Conservation (phyloP, 35 echinoderm and acorn worm genomes). For the Chiridota heheva region DNA sequence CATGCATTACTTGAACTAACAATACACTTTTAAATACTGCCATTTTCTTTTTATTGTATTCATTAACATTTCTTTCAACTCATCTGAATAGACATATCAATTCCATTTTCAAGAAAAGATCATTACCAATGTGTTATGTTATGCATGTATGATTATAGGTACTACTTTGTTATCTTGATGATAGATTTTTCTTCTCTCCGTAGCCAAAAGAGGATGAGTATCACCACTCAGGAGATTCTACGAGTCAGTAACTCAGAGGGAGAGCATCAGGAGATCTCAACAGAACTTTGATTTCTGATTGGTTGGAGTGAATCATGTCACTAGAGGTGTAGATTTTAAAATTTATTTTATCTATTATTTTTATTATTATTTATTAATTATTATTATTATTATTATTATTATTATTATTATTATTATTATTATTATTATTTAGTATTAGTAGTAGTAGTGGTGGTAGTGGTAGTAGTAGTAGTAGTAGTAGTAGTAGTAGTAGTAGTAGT, state of each 20-base stretch:
- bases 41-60: no score
- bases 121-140: no score
- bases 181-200: no score
- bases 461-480: conserved; percentile 9
- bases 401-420: conserved; percentile 8
- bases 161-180: no score
- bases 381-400: conserved; percentile 11
- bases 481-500: conserved; percentile 8
- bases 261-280: conserved; percentile 41
- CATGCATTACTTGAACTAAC: no score
- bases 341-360: not conserved
- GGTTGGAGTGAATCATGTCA: not conserved
- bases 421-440: not conserved
- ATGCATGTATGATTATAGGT: no score
- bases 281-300: conserved; percentile 36
- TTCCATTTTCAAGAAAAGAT: no score
- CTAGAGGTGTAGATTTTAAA: no score
- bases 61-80: no score
- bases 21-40: no score
- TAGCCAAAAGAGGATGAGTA: conserved; percentile 60
- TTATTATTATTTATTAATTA: not conserved
- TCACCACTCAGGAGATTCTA: conserved; percentile 56
- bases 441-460: not conserved
- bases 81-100: no score
- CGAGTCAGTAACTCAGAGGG: conserved; percentile 54